A percentile compares a stretch with the other conserved stretches of the same genome.
Evolutionary conservation across 2,888 invertebrate species (phyloP).

Genomic region (Drosophila barbarae): DNA sequence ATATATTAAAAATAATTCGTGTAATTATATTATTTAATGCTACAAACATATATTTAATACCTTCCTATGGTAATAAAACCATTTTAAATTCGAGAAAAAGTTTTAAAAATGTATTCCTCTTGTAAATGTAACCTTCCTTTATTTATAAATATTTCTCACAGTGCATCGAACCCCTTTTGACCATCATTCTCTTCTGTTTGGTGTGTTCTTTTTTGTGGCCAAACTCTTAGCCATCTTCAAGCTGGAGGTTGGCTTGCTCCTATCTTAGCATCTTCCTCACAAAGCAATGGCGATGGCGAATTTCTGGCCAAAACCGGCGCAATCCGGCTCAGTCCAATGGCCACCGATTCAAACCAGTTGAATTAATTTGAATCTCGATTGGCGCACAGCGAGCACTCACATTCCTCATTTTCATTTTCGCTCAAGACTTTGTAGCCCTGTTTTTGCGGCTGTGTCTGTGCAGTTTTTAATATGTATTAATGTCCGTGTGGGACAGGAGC

Average conservation of each 20-base stretch:
- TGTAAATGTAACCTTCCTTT: too few species aligned
- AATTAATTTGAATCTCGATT: slow-evolving; percentile 69
- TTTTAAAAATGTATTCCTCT: too few species aligned
- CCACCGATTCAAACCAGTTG: slow-evolving; percentile 77
- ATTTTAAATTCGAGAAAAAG: too few species aligned
- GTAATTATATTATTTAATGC: not conserved
- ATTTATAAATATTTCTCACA: not conserved
- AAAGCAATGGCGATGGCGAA: slow-evolving; percentile 21
- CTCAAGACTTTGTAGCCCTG: slow-evolving; percentile 19
- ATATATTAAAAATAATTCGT: not conserved
- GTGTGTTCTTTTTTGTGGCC: not conserved
- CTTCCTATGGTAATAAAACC: not conserved
- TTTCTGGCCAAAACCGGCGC: slow-evolving; percentile 75
- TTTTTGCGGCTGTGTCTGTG: slow-evolving; percentile 11
- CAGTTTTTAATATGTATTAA: slow-evolving; percentile 4
- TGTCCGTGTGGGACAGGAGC: slow-evolving; percentile 44
- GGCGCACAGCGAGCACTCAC: slow-evolving; percentile 27
- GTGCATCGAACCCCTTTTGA: slow-evolving; percentile 2
- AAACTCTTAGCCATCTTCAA: slow-evolving; percentile 15
- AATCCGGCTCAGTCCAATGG: slow-evolving; percentile 70
- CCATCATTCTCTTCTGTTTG: slow-evolving; percentile 12
- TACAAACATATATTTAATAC: not conserved
- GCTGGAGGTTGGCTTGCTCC: slow-evolving; percentile 6
- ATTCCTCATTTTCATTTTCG: slow-evolving; percentile 39
- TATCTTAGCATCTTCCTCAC: slow-evolving; percentile 19